Evolutionary conservation across 2,888 invertebrate genomes (phyloP), one percentile per base, ranked within the genome.

Genomic region (Athalia circularis): DNA sequence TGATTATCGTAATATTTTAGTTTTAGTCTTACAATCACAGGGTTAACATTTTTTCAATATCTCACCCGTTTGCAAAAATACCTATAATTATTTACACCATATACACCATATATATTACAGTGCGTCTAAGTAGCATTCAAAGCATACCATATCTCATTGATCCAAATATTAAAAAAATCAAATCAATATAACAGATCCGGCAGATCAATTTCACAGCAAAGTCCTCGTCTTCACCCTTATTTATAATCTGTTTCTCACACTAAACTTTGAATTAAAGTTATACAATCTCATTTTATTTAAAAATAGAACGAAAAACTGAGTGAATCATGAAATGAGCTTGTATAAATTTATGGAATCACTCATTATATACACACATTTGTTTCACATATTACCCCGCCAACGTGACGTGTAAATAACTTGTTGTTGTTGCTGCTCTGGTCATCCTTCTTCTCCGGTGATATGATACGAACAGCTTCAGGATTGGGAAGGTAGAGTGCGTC

Each of bases 401-500:
- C 81, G 78, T 80, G 67, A 81, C 76, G 82, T 82, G 80, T 80
- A 80, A 80, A 84, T 84, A 80, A 85, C 82, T 72, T 83, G 82
- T 84, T 87, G 83, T 87, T 85, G 82, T 85, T 88, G 88, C 89
- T 89, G 88, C 86, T 84, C 86, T 88, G 89, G 87, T 85, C 83
- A 75, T 83, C 81, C 80, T 85, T 81, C 77, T 64, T 50, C 83
- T 81, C 80, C 79, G 74, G 48, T 74, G 74, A 75, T 74, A 74
- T 81, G 81, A 84, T 82, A 86, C 84, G 85, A 82, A 85, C 92
- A 93, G 93, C 92, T 93, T 93, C 91, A 94, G 92, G 93, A 94
- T 94, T 92, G 94, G 94, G 92, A 95, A 95, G 95, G 95, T 95
- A 95, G 94, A 94, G 93, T 95, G 94, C 93, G 93, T 89, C 87